phyloP scores from a whole-genome alignment of 1,140 invertebrate species.

The Trissolcus basalis region DNA sequence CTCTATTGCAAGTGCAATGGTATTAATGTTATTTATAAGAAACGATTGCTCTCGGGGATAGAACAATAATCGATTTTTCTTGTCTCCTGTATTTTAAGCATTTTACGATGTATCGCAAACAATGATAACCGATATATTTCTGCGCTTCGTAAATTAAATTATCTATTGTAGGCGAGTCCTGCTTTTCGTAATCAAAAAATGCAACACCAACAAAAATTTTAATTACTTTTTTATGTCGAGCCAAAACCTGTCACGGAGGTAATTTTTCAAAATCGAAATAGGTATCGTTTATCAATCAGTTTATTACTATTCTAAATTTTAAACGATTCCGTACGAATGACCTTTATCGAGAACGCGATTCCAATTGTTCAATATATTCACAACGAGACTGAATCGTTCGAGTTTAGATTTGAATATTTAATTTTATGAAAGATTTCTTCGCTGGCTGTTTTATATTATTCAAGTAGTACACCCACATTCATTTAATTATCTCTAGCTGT shows the following conservation, averaged over 20 bases:
- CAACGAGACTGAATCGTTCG: slow-evolving; percentile 15
- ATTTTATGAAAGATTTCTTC: slow-evolving; percentile 32
- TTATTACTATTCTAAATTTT: too few relatives aligned
- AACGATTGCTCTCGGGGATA: slow-evolving; percentile 24
- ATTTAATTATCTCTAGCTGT: too few relatives aligned
- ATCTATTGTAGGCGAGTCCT: too few relatives aligned
- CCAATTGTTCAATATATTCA: slow-evolving; percentile 19
- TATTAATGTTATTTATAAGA: slow-evolving; percentile 39
- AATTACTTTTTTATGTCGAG: too few relatives aligned
- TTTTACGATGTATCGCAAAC: slow-evolving; percentile 26
- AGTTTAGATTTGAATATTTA: slow-evolving; percentile 27
- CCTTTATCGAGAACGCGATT: too few relatives aligned
- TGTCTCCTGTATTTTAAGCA: slow-evolving; percentile 16
- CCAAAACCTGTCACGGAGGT: too few relatives aligned
- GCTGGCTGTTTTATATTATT: not conserved
- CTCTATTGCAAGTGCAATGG: slow-evolving; percentile 28
- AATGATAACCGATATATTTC: slow-evolving; percentile 25
- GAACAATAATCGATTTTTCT: slow-evolving; percentile 51
- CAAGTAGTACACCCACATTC: too few relatives aligned
- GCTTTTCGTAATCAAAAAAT: too few relatives aligned
- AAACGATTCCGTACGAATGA: too few relatives aligned
- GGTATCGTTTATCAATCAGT: too few relatives aligned
- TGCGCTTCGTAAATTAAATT: slow-evolving; percentile 29
- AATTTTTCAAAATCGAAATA: too few relatives aligned
- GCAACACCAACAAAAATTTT: too few relatives aligned